These are phyloP conservation scores for Parauchenoglanis ngamensis DNA, from an alignment of 2,797 vertebrate genomes.

Conservation along the genomic window DNA sequence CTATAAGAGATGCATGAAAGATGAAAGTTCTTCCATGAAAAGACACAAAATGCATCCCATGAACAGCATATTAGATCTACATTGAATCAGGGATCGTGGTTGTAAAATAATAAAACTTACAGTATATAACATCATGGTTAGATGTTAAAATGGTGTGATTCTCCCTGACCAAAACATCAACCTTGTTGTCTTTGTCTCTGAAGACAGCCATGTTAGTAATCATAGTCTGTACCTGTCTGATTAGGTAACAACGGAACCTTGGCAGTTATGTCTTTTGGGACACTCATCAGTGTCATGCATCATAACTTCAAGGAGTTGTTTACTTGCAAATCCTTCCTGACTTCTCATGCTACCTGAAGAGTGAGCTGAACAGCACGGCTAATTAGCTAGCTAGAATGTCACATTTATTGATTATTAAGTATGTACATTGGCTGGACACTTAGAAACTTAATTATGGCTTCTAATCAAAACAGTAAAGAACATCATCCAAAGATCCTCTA, in stretches of 20 bases:
- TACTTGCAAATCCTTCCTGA: constrained; percentile 8
- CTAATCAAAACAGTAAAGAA: neutral
- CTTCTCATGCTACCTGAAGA: neutral
- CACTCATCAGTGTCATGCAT: constrained; percentile 5
- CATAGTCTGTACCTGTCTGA: constrained; percentile 7
- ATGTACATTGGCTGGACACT: neutral
- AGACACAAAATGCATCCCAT: neutral
- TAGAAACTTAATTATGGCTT: neutral
- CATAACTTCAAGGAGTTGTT: constrained; percentile 8
- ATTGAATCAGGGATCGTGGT: neutral
- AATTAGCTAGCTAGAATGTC: neutral
- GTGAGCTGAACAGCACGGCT: neutral
- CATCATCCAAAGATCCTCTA: neutral
- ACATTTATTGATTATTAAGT: neutral
- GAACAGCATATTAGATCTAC: neutral
- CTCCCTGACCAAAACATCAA: neutral
- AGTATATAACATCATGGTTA: neutral
- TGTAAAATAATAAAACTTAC: neutral
- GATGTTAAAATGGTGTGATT: neutral
- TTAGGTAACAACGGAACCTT: constrained; percentile 20
- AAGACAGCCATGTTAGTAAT: constrained; percentile 14
- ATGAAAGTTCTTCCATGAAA: neutral
- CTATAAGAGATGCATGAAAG: neutral
- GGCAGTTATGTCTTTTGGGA: neutral
- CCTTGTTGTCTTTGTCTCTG: constrained; percentile 8